phyloP scores from a whole-genome alignment of 2,113 vertebrate genomes.

The Mixornis gularis region DNA sequence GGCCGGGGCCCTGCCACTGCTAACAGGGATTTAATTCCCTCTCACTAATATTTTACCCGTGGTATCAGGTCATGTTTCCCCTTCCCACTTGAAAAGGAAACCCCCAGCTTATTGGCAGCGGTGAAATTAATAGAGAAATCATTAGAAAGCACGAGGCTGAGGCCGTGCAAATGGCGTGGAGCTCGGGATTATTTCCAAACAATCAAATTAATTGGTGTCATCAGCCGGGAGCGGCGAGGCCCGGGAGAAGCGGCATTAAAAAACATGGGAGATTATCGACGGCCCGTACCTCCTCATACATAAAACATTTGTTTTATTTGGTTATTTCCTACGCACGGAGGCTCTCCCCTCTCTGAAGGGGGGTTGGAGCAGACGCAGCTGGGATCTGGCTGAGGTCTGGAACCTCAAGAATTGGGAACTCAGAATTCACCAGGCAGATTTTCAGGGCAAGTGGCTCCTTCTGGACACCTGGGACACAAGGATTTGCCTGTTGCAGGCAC shows the following conservation, averaged over 20 bases:
- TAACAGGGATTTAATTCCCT: conserved; percentile 42
- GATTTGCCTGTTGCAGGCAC: neutral
- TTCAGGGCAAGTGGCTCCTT: neutral
- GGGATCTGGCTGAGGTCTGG: neutral
- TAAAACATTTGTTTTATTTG: conserved; percentile 22
- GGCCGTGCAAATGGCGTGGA: neutral
- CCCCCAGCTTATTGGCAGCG: neutral
- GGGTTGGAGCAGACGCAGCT: accelerated
- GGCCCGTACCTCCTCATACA: neutral
- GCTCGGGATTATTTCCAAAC: neutral
- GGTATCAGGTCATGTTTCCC: conserved; percentile 8
- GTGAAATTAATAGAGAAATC: conserved; percentile 37
- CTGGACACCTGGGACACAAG: too few relatives aligned
- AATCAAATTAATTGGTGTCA: conserved; percentile 17
- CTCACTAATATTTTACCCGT: neutral
- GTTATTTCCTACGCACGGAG: neutral
- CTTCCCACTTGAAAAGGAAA: conserved; percentile 45
- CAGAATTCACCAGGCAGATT: neutral
- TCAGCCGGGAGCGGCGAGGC: neutral
- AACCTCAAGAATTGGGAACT: neutral
- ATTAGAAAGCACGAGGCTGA: neutral
- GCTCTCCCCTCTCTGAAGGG: neutral
- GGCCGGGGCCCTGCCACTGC: neutral
- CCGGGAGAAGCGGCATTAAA: neutral
- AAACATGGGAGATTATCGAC: neutral